These are phyloP conservation scores for Pempheris klunzingeri DNA, from an alignment of 2,797 vertebrate genomes.

Conservation along the genomic window DNA sequence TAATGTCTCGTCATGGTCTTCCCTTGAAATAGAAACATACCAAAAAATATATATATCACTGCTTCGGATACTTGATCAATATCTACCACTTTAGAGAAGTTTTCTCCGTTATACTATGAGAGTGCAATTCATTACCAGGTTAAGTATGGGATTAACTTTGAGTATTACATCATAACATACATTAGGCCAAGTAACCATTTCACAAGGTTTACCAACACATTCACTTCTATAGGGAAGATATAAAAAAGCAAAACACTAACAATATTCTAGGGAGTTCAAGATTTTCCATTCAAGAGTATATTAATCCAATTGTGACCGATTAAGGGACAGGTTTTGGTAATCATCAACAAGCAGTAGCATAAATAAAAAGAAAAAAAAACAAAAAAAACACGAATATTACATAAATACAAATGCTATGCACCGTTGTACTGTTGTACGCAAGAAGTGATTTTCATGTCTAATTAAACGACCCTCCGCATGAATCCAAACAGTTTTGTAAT, in stretches of 20 bases:
- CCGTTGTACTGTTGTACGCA: constrained; percentile 83
- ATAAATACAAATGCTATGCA: constrained; percentile 89
- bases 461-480: constrained; percentile 70
- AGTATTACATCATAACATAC: constrained; percentile 87
- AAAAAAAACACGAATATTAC: constrained; percentile 85
- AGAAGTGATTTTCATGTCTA: constrained; percentile 79
- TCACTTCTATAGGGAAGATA: constrained; percentile 87
- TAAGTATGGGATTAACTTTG: constrained; percentile 85
- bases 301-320: constrained; percentile 81
- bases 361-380: constrained; percentile 85
- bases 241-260: constrained; percentile 80
- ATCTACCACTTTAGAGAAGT: constrained; percentile 84
- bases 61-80: constrained; percentile 82
- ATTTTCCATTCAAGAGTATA: constrained; percentile 85
- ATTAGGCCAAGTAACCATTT: constrained; percentile 86
- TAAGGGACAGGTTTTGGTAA: constrained; percentile 85
- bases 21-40: constrained; percentile 85
- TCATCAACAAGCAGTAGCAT: constrained; percentile 88
- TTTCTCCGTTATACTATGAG: constrained; percentile 83
- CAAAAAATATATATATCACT: constrained; percentile 81
- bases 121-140: constrained; percentile 88
- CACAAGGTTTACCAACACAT: constrained; percentile 88
- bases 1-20: constrained; percentile 81
- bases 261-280: constrained; percentile 80
- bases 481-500: constrained; percentile 71